These are phyloP conservation scores for Xenopus laevis DNA, from an alignment of 2,113 vertebrate genomes.

Conservation along the genomic window DNA sequence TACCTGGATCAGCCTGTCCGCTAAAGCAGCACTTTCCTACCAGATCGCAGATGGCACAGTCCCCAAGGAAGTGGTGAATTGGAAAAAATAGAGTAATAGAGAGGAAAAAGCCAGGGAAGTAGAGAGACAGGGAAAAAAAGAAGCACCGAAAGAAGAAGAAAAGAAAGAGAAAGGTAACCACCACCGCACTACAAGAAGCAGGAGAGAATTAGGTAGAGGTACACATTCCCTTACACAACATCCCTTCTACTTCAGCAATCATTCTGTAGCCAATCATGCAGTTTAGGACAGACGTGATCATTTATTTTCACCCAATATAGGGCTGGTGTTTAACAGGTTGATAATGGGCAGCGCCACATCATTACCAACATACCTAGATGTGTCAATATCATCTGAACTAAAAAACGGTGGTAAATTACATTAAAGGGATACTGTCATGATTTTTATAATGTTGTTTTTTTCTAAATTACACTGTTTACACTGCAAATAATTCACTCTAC, in stretches of 20 bases:
- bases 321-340: too few species aligned
- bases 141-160: slow-evolving; percentile 39
- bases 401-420: too few species aligned
- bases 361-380: too few species aligned
- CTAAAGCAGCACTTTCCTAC: slow-evolving; percentile 94
- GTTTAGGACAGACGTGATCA: background rate
- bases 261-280: slow-evolving; percentile 3
- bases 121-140: slow-evolving; percentile 18
- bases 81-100: slow-evolving; percentile 26
- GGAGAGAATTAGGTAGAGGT: slow-evolving; percentile 45
- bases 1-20: slow-evolving; percentile 98
- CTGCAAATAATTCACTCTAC: too few species aligned
- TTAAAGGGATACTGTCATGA: too few species aligned
- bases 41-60: slow-evolving; percentile 50
- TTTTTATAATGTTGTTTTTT: too few species aligned
- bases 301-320: too few species aligned
- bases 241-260: background rate
- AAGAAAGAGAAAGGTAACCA: slow-evolving; percentile 43
- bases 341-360: too few species aligned
- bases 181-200: slow-evolving; percentile 48
- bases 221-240: slow-evolving; percentile 31
- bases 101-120: slow-evolving; percentile 50
- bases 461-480: too few species aligned
- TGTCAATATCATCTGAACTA: too few species aligned
- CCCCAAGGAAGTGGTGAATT: slow-evolving; percentile 55